Evolutionary conservation across 2,113 vertebrate species (phyloP).

Genomic region (Cryptoleucopteryx plumbea): DNA sequence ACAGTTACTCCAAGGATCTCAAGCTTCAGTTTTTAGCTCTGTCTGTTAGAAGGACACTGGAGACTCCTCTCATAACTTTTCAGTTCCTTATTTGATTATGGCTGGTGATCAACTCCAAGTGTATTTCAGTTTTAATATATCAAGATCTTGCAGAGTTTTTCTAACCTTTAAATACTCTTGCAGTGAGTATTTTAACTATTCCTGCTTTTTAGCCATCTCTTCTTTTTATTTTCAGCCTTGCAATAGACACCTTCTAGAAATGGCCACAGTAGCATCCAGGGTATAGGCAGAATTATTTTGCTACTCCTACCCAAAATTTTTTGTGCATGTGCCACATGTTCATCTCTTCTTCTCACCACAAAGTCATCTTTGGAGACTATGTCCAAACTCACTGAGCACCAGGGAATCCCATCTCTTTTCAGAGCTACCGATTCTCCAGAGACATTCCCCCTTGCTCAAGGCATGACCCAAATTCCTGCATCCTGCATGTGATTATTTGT

Average conservation of each 20-base stretch:
- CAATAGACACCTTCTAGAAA: not conserved
- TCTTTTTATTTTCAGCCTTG: not conserved
- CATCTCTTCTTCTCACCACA: not conserved
- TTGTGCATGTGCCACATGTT: not conserved
- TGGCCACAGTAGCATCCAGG: not conserved
- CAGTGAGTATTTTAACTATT: not conserved
- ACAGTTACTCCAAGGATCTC: not conserved
- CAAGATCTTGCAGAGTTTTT: not conserved
- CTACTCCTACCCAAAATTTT: not conserved
- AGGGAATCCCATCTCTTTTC: not conserved
- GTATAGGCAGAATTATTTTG: not conserved
- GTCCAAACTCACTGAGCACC: not conserved
- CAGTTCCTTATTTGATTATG: not conserved
- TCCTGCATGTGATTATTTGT: not conserved
- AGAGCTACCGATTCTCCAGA: not conserved
- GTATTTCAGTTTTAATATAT: not conserved
- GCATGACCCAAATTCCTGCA: not conserved
- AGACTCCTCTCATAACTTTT: not conserved
- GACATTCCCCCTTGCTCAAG: not conserved
- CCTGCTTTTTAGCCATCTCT: not conserved
- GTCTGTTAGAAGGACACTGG: not conserved
- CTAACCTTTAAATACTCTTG: not conserved
- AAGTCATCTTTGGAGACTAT: not conserved
- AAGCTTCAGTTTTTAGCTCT: not conserved
- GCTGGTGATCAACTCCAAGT: not conserved